phyloP scores from a whole-genome alignment of 2,888 invertebrate species.

The Meteorus colon region DNA sequence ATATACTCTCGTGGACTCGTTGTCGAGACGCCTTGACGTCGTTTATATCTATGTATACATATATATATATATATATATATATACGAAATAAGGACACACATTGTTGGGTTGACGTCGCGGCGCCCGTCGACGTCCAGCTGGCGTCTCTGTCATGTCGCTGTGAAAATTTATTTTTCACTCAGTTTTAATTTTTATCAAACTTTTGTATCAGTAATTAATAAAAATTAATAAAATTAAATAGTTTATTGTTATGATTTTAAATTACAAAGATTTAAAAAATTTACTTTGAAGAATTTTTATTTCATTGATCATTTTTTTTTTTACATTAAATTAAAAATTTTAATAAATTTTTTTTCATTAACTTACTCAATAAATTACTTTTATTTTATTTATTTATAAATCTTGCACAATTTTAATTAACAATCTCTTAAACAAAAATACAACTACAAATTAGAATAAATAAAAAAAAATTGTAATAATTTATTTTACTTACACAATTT shows the following conservation, averaged over 20 bases:
- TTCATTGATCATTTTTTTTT: too few species aligned
- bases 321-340: too few species aligned
- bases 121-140: conserved; percentile 64
- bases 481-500: too few species aligned
- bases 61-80: conserved; percentile 38
- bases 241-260: not conserved
- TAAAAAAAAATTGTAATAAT: not conserved
- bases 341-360: too few species aligned
- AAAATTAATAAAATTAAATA: not conserved
- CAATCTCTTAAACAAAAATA: not conserved
- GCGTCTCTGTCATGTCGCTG: conserved; percentile 58
- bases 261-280: too few species aligned
- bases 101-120: conserved; percentile 57
- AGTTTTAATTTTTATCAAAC: not conserved
- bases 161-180: conserved; percentile 22
- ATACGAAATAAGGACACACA: conserved; percentile 59
- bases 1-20: not conserved
- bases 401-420: too few species aligned
- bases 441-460: not conserved
- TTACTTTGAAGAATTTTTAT: too few species aligned
- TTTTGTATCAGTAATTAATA: not conserved
- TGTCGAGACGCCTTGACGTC: conserved; percentile 45
- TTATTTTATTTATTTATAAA: not conserved
- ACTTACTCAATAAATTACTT: not conserved
- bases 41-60: conserved; percentile 17